These are phyloP conservation scores for Eustalomyia histrio DNA, from an alignment of 2,888 invertebrate genomes.

Conservation along the genomic window DNA sequence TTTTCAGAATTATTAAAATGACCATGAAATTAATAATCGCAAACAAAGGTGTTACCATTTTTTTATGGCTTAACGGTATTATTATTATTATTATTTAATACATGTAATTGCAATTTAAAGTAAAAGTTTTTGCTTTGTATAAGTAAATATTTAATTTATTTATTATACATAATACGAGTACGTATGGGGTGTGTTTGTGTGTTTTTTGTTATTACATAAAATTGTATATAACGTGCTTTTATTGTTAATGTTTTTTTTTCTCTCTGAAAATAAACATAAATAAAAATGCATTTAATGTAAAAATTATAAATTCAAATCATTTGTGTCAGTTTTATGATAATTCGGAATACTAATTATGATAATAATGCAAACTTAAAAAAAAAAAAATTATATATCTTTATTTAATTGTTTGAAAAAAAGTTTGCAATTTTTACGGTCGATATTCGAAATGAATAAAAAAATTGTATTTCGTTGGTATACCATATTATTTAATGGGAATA, in stretches of 20 bases:
- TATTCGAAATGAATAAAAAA: too few relatives aligned
- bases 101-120: background rate
- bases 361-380: background rate
- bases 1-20: slow-evolving; percentile 4
- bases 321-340: slow-evolving; percentile 23
- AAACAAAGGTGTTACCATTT: background rate
- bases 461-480: too few relatives aligned
- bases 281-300: background rate
- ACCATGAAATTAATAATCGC: slow-evolving; percentile 27
- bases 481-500: too few relatives aligned
- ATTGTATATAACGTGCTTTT: background rate
- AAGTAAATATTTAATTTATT: slow-evolving; percentile 6
- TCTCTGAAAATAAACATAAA: background rate
- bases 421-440: too few relatives aligned
- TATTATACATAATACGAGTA: background rate
- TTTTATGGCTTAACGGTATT: background rate
- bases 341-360: slow-evolving; percentile 33
- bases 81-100: too few relatives aligned
- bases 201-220: slow-evolving; percentile 8
- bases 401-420: too few relatives aligned
- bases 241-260: background rate
- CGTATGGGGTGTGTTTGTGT: too few relatives aligned
- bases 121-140: slow-evolving; percentile 26
- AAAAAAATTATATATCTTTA: too few relatives aligned
- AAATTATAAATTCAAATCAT: slow-evolving; percentile 45